Evolutionary conservation across 2,113 vertebrate species (phyloP).

Genomic region (Dendrocopos noguchii): DNA sequence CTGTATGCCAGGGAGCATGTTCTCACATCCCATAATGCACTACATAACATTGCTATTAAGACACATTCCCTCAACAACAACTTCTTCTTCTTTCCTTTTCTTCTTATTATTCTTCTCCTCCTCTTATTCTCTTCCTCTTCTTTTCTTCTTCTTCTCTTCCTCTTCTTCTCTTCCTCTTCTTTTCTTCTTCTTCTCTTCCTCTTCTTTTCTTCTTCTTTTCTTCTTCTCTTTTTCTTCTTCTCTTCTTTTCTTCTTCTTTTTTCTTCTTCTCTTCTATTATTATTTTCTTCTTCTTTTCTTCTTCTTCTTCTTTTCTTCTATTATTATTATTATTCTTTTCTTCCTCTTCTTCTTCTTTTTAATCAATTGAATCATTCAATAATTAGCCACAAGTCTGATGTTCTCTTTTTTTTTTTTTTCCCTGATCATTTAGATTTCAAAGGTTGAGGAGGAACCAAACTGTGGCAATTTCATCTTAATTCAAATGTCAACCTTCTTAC

Average conservation of each 20-base stretch:
- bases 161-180: too few relatives aligned
- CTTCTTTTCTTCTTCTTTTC: too few relatives aligned
- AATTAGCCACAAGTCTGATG: neutral
- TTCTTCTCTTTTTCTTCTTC: too few relatives aligned
- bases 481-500: constrained; percentile 22
- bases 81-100: too few relatives aligned
- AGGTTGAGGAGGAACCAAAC: neutral
- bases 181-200: too few relatives aligned
- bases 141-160: neutral
- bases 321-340: too few relatives aligned
- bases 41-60: neutral
- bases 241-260: neutral
- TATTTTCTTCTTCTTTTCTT: too few relatives aligned
- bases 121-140: too few relatives aligned
- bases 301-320: too few relatives aligned
- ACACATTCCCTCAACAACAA: constrained; percentile 5
- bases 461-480: constrained; percentile 9
- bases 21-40: neutral
- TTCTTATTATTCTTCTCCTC: too few relatives aligned
- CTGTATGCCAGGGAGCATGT: neutral
- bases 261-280: too few relatives aligned
- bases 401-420: neutral
- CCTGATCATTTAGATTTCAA: neutral
- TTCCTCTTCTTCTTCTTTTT: neutral
- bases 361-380: neutral